Evolutionary conservation across 2,113 vertebrate species (phyloP), one percentile per base, ranked within the genome.

Genomic region (Scomber japonicus): DNA sequence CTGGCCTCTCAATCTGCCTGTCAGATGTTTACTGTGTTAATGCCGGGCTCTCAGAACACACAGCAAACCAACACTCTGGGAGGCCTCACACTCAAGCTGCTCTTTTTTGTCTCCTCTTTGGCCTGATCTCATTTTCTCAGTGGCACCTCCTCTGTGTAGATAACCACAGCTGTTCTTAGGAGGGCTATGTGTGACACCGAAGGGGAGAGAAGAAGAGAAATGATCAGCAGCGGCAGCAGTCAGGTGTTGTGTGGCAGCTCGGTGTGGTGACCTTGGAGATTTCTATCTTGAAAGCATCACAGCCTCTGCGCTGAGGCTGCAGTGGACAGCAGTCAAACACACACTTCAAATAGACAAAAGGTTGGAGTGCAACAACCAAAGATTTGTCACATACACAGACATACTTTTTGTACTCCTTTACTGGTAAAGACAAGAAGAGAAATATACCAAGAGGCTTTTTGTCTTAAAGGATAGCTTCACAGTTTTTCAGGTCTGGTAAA

Each of bases 201-300:
- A 44, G 31, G 57, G 62, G 53, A 51, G 56, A 24, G 7, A 74
- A 44, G 14, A n/a, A 31, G 14, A 54, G 27, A 45, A 66, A 66
- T 21, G 44, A 49, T 65, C 45, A 19, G 46, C 51, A 10, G 61
- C 54, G 55, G 72, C 44, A 27, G 24, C 15, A 15, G 64, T 61
- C 67, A 63, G 81, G 64, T 44, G 44, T 61, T 74, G 16, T 44
- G 31, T 54, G 61, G 48, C 57, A 68, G 66, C 60, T 78, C 19
- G 56, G 75, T 60, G 62, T 80, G 48, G 59, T 79, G 85, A 88
- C 88, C 85, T 80, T 80, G 67, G 78, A 79, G 72, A 75, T 56
- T 61, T 87, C 16, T 12, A 45, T 79, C 60, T 49, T 27, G 48
- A 80, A 68, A 59, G 68, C 46, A 3, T 68, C 51, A 46, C 45